These are phyloP conservation scores for Gallinago paraguaiae DNA, from an alignment of 2,113 vertebrate genomes.

Conservation along the genomic window DNA sequence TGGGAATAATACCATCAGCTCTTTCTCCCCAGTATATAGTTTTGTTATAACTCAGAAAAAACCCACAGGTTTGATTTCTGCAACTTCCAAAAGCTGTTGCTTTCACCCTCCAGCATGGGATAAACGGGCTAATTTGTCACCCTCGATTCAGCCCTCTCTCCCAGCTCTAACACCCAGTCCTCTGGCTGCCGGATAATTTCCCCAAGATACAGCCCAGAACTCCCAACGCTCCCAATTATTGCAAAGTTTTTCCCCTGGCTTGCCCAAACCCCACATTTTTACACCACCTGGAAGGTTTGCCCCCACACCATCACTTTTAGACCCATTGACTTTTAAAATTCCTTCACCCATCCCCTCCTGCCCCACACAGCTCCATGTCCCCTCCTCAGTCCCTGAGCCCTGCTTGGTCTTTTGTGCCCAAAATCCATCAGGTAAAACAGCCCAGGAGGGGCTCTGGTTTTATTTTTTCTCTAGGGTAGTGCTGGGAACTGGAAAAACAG, in stretches of 20 bases:
- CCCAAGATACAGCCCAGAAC: neutral
- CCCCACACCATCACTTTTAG: fast-evolving
- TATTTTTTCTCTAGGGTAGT: neutral
- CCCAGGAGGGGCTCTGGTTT: neutral
- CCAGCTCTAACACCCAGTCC: neutral
- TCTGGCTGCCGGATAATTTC: neutral
- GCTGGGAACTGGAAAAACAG: neutral
- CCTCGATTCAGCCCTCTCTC: neutral
- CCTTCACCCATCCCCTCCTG: neutral
- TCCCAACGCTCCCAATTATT: neutral
- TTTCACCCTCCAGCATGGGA: fast-evolving
- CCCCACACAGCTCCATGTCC: fast-evolving
- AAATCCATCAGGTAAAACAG: neutral
- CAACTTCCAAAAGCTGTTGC: neutral
- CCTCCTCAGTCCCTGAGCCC: neutral
- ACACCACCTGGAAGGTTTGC: neutral
- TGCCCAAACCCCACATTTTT: neutral
- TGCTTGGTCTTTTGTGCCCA: neutral
- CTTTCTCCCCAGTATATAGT: neutral
- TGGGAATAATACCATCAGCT: neutral
- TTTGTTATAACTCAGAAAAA: neutral
- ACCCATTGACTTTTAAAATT: neutral
- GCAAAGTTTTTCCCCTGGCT: neutral
- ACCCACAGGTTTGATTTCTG: neutral
- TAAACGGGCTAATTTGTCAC: neutral